A percentile compares a stretch with the other conserved stretches of the same genome.
These are phyloP conservation scores for Theristicus caerulescens DNA, from an alignment of 2,113 vertebrate species.

Conservation along the genomic window DNA sequence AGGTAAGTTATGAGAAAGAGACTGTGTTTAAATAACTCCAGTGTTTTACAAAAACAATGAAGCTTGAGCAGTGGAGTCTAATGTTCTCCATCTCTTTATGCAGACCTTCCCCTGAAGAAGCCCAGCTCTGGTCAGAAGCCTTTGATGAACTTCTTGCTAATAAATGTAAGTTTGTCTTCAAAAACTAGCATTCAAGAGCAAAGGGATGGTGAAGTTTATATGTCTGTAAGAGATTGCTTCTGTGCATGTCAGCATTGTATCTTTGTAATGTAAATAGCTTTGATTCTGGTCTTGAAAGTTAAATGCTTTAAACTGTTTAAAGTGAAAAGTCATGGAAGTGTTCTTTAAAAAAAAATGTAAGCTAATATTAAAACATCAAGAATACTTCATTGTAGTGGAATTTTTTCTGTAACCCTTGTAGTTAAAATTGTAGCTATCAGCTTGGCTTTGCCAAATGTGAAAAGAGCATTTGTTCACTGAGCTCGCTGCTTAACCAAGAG, in stretches of 20 bases:
- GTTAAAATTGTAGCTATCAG: neutral
- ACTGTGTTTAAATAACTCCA: neutral
- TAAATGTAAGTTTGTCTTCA: constrained; percentile 82
- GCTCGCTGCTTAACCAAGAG: neutral
- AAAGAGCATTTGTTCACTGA: neutral
- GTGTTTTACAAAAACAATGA: neutral
- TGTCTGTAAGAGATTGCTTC: neutral
- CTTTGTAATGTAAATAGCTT: neutral
- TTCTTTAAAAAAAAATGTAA: neutral
- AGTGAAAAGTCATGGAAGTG: neutral
- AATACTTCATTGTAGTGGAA: neutral
- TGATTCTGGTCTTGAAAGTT: neutral
- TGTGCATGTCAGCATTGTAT: neutral
- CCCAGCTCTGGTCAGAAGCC: constrained; percentile 86
- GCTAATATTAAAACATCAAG: neutral
- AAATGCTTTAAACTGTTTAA: neutral
- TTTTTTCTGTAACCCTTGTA: neutral
- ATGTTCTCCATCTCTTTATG: neutral
- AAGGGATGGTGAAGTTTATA: neutral
- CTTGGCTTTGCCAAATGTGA: neutral
- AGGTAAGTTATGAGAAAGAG: constrained; percentile 48
- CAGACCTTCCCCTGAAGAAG: constrained; percentile 87
- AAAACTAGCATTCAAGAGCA: neutral
- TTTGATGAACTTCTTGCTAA: constrained; percentile 87
- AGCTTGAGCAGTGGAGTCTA: neutral